Evolutionary conservation across 64 coral and sea anemone genomes (phyloP), one percentile per base, ranked within the genome.

Genomic region (Porites lutea): DNA sequence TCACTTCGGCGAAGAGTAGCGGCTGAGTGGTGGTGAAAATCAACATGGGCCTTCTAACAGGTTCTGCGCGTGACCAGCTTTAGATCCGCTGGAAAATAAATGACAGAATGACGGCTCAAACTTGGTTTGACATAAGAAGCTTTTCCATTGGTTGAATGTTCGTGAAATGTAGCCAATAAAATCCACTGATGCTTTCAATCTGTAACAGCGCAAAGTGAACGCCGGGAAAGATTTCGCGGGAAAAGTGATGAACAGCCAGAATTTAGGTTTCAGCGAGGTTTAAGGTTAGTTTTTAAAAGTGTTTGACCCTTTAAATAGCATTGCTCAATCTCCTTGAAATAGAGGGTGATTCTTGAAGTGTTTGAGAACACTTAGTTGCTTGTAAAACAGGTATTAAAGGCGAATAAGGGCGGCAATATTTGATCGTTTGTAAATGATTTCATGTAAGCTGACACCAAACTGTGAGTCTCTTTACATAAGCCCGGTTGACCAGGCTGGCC

Each of bases 211-310:
- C 7, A 46, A 23, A 13, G 5, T 13, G 86, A 50, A 58, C 59
- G 71, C 62, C 51, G 72, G 50, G 21, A 20, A 57, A 48, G 54
- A 48, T 48, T 79, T 93, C 95, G 91, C 95, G 95, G 80, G 95
- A 96, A 96, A 96, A 96, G 72, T 78, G 76, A 96, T 93, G 92
- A 47, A 48, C 10, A 8, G 7, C 1, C 7, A 57, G 7, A 4
- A 57, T 57, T 57, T 7, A 57, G 54, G 54, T 57, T 57, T 65
- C 45, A 4, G 8, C 27, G 27, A 69, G 11, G 43, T 71, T 82
- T 8, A 18, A 57, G 77, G 88, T 71, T 46, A 49, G 88, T 21
- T 51, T 46, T 20, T 37, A 37, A 37, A 37, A 11, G 3, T 88
- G 76, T 59, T 71, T 21, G 23, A 57, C 3, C 54, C 3, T 9